Evolutionary conservation across 2,113 vertebrate genomes (phyloP), one percentile per base, ranked within the genome.

Genomic region (Entomyzon cyanotis): DNA sequence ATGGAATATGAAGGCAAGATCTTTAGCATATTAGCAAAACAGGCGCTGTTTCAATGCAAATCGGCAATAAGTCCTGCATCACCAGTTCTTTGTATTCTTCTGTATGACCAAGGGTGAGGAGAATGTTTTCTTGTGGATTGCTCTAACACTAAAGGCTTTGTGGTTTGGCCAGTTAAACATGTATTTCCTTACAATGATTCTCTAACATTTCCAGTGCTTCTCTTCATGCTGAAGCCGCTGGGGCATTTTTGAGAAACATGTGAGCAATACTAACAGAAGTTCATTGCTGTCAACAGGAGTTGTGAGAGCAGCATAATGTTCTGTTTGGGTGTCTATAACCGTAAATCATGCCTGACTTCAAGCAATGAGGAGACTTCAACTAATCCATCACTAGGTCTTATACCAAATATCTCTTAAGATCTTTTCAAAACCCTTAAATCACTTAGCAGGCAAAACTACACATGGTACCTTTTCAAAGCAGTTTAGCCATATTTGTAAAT

Each of bases 141-240:
- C 6, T 41, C 9, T 50, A 33, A 0, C 0, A 64, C 33, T 9
- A 49, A 62, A 84, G 17, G 3, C 4, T 63, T 89, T 63, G 24
- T 83, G 13, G 3, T 41, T 76, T 82, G 41, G 2, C 13, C 52
- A 50, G 4, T 47, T 63, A 50, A 19, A 65, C 30, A 9, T 24
- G 2, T 44, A 47, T 62, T 41, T 83, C 70, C 70, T 68, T 50
- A 31, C n/a, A 87, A 11, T 47, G 14, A 13, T 55, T 60, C 24
- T 64, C 15, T 25, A 52, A 10, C 24, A 49, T 49, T 49, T 23
- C 47, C 23, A 49, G 47, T 49, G 21, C 47, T 49, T 49, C 22
- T 49, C 22, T 65, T 62, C n/a, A 7, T 0, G 0, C 1, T 69
- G 46, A 80, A 87, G 27, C 9, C 23, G 3, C 17, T 52, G 31